Evolutionary conservation across 2,797 vertebrate genomes (phyloP).

Genomic region (Oophaga sylvatica): DNA sequence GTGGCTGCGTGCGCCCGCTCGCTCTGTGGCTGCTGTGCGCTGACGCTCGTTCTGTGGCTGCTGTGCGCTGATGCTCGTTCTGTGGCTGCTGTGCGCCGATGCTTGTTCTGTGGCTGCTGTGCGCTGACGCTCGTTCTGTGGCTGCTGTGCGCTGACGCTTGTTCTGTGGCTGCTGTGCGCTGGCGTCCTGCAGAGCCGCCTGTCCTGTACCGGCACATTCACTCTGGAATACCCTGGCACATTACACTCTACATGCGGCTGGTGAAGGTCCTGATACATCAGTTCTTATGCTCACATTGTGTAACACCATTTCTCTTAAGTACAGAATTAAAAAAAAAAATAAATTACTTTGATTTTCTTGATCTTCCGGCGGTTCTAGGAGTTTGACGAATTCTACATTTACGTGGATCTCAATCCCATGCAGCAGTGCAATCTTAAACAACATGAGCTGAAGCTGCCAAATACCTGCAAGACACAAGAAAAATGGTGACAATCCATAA

Average conservation of each 20-base stretch:
- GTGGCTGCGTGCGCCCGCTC: too few relatives aligned
- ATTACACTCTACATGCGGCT: not conserved
- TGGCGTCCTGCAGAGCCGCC: not conserved
- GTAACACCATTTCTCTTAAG: too few relatives aligned
- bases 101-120: too few relatives aligned
- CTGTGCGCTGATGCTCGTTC: too few relatives aligned
- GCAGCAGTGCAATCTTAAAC: conserved; percentile 91
- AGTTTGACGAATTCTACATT: conserved; percentile 92
- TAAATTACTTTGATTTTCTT: conserved; percentile 88
- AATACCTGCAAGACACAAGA: conserved; percentile 80
- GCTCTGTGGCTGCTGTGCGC: too few relatives aligned
- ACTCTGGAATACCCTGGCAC: not conserved
- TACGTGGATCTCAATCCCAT: conserved; percentile 94
- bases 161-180: not conserved
- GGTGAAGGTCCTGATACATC: not conserved
- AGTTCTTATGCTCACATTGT: not conserved
- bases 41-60: too few relatives aligned
- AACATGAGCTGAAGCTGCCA: conserved; percentile 94
- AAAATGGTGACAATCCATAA: not conserved
- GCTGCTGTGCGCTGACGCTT: too few relatives aligned
- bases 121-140: too few relatives aligned
- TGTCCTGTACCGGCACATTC: not conserved
- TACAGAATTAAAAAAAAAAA: not conserved
- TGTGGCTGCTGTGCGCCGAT: too few relatives aligned
- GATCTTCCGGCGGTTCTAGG: conserved; percentile 90